phyloP scores from a whole-genome alignment of 2,113 vertebrate genomes.

The Ictalurus punctatus region DNA sequence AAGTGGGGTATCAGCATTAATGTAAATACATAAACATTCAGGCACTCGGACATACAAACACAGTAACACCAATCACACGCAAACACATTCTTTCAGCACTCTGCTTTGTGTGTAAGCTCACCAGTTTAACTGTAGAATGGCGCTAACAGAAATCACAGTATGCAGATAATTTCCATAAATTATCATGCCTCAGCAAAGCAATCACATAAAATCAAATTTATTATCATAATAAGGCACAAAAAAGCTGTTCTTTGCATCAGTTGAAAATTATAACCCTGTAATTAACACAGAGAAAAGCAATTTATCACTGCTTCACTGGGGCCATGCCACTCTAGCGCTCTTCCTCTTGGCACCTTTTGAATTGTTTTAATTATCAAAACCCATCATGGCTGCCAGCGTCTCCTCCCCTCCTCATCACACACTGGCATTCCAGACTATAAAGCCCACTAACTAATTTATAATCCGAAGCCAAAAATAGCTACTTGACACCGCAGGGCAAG shows the following conservation, averaged over 20 bases:
- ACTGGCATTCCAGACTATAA: neutral
- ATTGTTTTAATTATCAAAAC: slow-evolving; percentile 68
- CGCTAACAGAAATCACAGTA: slow-evolving; percentile 41
- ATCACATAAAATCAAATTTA: slow-evolving; percentile 73
- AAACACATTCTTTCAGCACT: neutral
- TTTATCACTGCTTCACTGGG: slow-evolving; percentile 65
- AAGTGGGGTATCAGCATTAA: neutral
- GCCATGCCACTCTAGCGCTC: slow-evolving; percentile 51
- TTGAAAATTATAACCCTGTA: slow-evolving; percentile 78
- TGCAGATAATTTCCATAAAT: slow-evolving; percentile 79
- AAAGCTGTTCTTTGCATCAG: slow-evolving; percentile 69
- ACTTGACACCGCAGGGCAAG: neutral
- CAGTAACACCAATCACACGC: neutral
- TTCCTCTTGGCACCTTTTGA: slow-evolving; percentile 64
- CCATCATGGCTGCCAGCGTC: slow-evolving; percentile 48
- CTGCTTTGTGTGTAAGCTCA: slow-evolving; percentile 9
- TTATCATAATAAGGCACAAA: slow-evolving; percentile 74
- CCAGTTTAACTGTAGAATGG: slow-evolving; percentile 23
- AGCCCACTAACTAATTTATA: neutral
- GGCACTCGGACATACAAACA: neutral
- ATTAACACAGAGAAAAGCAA: slow-evolving; percentile 76
- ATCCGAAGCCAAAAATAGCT: neutral
- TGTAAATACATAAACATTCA: slow-evolving; percentile 5
- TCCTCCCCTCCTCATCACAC: slow-evolving; percentile 4
- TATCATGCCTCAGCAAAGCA: slow-evolving; percentile 75